These are phyloP conservation scores for Cardiocondyla obscurior DNA, from an alignment of 1,140 invertebrate species.

Conservation along the genomic window DNA sequence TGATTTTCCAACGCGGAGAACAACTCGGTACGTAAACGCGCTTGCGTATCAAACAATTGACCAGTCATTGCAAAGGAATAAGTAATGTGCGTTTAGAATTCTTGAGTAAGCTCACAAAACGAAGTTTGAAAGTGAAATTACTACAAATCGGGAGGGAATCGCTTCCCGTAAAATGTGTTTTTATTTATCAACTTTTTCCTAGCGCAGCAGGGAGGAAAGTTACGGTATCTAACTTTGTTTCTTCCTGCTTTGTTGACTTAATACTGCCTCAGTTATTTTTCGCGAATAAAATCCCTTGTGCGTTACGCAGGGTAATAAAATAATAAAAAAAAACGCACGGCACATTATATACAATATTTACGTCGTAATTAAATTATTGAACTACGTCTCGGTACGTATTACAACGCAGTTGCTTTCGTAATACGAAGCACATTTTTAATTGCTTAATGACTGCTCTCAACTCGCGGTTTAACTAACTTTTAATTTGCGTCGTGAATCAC, in stretches of 20 bases:
- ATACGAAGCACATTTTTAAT: conserved; percentile 45
- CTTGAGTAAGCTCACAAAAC: background rate
- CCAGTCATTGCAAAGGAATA: conserved; percentile 1
- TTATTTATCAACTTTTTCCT: background rate
- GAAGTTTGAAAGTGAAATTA: conserved; percentile 1
- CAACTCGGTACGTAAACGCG: conserved; percentile 17
- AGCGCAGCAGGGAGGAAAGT: background rate
- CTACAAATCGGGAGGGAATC: background rate
- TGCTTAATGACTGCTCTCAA: too few relatives aligned
- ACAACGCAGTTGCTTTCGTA: conserved; percentile 63
- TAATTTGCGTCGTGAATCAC: background rate
- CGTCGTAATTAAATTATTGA: background rate
- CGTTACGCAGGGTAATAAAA: background rate
- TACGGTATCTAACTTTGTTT: background rate
- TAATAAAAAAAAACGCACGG: background rate
- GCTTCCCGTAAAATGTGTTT: conserved; percentile 2
- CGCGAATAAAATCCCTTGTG: background rate
- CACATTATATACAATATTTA: conserved; percentile 1
- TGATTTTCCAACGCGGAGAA: background rate
- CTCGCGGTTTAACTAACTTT: too few relatives aligned
- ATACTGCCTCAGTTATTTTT: background rate
- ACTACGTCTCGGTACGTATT: conserved; percentile 65
- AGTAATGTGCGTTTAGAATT: background rate
- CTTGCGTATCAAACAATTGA: conserved; percentile 16
- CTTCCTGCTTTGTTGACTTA: background rate